Evolutionary conservation across 2,113 vertebrate genomes (phyloP).

Genomic region (Phylloscopus trochilus): DNA sequence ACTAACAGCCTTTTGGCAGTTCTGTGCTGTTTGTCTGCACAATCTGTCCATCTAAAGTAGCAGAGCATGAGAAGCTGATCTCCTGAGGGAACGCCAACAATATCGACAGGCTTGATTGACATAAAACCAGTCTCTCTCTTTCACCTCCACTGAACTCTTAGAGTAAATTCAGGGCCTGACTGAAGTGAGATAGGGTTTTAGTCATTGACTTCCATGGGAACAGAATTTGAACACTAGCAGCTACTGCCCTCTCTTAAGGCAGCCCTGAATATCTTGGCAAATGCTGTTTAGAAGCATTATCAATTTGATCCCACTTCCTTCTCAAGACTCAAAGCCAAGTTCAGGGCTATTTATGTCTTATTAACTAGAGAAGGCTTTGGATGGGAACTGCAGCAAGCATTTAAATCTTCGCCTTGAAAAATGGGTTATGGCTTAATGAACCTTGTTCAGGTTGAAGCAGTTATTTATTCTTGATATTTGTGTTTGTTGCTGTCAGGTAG

Average conservation of each 20-base stretch:
- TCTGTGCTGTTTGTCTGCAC: constrained; percentile 2
- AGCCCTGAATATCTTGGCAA: constrained; percentile 49
- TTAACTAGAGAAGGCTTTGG: constrained; percentile 20
- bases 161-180: constrained; percentile 15
- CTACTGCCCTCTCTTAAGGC: constrained; percentile 23
- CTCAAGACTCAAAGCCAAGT: constrained; percentile 43
- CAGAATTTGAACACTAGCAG: not conserved
- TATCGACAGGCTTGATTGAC: constrained; percentile 26
- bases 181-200: constrained; percentile 18
- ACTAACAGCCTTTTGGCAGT: not conserved
- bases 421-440: constrained; percentile 31
- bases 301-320: constrained; percentile 40
- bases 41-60: constrained; percentile 8
- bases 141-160: constrained; percentile 14
- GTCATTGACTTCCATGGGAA: constrained; percentile 24
- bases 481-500: constrained; percentile 36
- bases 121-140: not conserved
- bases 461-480: constrained; percentile 55
- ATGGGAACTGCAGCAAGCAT: not conserved
- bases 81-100: constrained; percentile 15
- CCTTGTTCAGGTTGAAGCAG: constrained; percentile 19
- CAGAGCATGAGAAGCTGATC: constrained; percentile 26
- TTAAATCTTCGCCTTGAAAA: constrained; percentile 32
- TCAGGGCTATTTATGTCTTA: constrained; percentile 45
- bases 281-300: constrained; percentile 36